Conservation (phyloP, 2,113 vertebrate species). For the Origma solitaria region DNA sequence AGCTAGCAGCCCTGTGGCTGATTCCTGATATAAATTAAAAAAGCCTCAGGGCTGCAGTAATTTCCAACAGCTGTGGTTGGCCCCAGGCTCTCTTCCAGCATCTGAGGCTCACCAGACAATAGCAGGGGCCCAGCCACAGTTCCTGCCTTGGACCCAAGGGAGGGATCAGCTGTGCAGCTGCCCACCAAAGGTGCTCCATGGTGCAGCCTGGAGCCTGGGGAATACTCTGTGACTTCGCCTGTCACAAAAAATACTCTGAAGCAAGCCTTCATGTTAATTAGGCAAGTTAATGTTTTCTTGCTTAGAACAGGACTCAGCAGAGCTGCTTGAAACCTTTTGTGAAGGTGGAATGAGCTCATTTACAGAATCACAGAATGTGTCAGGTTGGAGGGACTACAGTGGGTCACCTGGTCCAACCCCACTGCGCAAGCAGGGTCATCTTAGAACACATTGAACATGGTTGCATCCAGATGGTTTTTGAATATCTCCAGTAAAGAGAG, state of each 20-base stretch:
- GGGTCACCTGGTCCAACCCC: neutral
- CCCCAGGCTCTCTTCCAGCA: neutral
- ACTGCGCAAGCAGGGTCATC: neutral
- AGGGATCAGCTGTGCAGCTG: neutral
- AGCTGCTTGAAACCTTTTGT: neutral
- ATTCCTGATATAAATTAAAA: neutral
- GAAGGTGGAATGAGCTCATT: neutral
- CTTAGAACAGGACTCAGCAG: neutral
- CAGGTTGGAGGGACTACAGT: neutral
- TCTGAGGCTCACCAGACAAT: neutral
- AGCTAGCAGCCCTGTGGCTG: neutral
- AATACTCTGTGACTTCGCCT: neutral
- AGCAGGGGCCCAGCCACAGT: neutral
- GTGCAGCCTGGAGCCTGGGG: neutral
- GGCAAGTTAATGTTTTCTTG: neutral
- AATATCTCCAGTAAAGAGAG: neutral
- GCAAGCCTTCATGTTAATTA: neutral
- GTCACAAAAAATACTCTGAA: neutral
- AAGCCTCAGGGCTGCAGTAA: neutral
- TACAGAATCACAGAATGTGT: neutral
- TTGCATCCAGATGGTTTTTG: neutral
- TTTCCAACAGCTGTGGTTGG: conserved; percentile 3
- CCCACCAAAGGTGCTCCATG: neutral
- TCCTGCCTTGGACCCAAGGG: neutral
- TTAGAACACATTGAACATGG: too few relatives aligned